phyloP scores from a whole-genome alignment of 1,140 invertebrate species.

The honey bee (Apis mellifera) region DNA sequence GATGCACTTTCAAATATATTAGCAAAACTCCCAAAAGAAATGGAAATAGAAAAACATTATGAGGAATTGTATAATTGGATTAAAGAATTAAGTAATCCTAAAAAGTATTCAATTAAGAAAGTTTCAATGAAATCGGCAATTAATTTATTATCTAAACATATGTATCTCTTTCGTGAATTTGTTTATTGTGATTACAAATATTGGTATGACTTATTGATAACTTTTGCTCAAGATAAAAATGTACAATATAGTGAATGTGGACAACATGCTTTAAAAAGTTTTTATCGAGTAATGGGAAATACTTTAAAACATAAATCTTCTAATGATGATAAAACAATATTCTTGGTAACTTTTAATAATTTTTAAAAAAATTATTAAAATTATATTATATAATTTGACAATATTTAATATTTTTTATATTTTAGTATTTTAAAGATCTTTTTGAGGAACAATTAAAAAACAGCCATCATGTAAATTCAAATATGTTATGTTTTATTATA shows the following conservation, averaged over 20 bases:
- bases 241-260: constrained; percentile 61
- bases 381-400: not conserved
- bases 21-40: constrained; percentile 33
- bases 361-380: not conserved
- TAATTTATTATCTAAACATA: constrained; percentile 62
- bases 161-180: constrained; percentile 59
- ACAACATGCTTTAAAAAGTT: constrained; percentile 65
- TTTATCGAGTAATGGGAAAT: constrained; percentile 71
- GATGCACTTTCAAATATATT: constrained; percentile 64
- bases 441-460: constrained; percentile 50
- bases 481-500: constrained; percentile 58
- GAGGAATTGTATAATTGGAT: constrained; percentile 50
- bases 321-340: constrained; percentile 55
- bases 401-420: constrained; percentile 28
- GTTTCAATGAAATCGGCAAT: constrained; percentile 54
- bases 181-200: constrained; percentile 69
- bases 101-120: constrained; percentile 39
- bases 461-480: constrained; percentile 18
- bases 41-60: constrained; percentile 7
- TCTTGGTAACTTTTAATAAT: constrained; percentile 64
- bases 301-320: constrained; percentile 57
- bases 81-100: constrained; percentile 38
- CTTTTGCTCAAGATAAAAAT: constrained; percentile 41
- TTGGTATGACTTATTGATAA: constrained; percentile 68
- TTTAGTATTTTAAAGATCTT: constrained; percentile 64